phyloP scores from a whole-genome alignment of 2,888 invertebrate species.

The Chalcis sispes region DNA sequence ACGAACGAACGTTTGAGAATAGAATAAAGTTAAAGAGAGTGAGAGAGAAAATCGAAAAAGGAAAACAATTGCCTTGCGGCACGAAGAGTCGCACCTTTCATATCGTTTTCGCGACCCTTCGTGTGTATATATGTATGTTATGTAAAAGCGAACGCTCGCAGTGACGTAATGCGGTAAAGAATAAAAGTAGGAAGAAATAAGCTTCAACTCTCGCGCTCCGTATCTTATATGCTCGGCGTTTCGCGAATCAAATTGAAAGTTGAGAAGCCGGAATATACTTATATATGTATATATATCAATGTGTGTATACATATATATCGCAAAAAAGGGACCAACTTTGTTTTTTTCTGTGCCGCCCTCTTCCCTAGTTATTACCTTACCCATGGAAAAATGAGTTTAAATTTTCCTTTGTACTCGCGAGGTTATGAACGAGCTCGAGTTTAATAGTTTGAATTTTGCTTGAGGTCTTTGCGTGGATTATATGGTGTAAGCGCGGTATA shows the following conservation, averaged over 20 bases:
- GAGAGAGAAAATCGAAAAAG: conserved; percentile 61
- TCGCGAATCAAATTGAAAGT: conserved; percentile 43
- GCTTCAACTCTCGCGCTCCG: conserved; percentile 16
- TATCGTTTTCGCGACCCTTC: conserved; percentile 64
- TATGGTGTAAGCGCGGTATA: too few relatives aligned
- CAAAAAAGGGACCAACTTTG: conserved; percentile 18
- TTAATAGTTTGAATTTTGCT: not conserved
- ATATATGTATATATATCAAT: not conserved
- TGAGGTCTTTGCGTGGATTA: not conserved
- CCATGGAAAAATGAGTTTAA: not conserved
- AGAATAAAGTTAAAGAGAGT: not conserved
- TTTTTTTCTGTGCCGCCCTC: not conserved
- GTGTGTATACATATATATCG: too few relatives aligned
- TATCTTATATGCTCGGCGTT: conserved; percentile 18
- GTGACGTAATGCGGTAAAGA: conserved; percentile 9
- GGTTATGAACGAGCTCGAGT: not conserved
- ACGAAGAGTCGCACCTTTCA: conserved; percentile 65
- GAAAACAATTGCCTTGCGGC: conserved; percentile 69
- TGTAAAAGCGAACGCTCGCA: conserved; percentile 39
- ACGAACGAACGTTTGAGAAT: not conserved
- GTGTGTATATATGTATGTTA: too few relatives aligned
- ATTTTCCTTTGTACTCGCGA: not conserved
- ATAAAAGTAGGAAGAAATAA: not conserved
- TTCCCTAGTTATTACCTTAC: not conserved
- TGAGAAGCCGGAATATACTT: conserved; percentile 2